Evolutionary conservation across 2,888 invertebrate genomes (phyloP).

Genomic region (Azorinus chamasolen): DNA sequence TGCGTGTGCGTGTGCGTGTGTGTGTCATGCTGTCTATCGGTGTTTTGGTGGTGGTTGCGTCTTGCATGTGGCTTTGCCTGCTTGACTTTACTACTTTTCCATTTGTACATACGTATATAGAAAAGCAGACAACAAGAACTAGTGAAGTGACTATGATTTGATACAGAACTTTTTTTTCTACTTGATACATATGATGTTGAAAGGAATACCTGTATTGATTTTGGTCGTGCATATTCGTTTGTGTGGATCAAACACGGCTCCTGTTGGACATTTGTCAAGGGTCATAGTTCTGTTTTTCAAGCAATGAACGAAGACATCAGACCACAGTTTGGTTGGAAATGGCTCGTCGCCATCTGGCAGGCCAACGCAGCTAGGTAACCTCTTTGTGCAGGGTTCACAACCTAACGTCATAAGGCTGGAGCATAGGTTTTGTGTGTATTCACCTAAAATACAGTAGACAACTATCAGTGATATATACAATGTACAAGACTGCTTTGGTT

Average conservation of each 20-base stretch:
- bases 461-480: conserved; percentile 3
- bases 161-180: no score
- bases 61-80: no score
- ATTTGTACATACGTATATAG: no score
- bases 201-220: conserved; percentile 54
- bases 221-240: conserved; percentile 44
- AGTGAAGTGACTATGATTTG: no score
- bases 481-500: no score
- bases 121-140: no score
- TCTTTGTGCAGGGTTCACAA: conserved; percentile 58
- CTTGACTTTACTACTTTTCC: no score
- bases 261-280: conserved; percentile 53
- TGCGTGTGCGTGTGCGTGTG: no score
- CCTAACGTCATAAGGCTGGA: conserved; percentile 15
- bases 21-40: no score
- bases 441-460: conserved; percentile 44
- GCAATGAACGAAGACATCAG: conserved; percentile 53
- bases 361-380: conserved; percentile 65
- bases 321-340: conserved; percentile 58
- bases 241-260: conserved; percentile 54
- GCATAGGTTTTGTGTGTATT: conserved; percentile 66
- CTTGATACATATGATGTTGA: no score
- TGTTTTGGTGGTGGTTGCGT: no score
- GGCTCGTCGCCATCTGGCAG: conserved; percentile 56
- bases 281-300: conserved; percentile 64